These are phyloP conservation scores for Uropsilus gracilis DNA, from an alignment of 2,113 vertebrate genomes.

Conservation along the genomic window DNA sequence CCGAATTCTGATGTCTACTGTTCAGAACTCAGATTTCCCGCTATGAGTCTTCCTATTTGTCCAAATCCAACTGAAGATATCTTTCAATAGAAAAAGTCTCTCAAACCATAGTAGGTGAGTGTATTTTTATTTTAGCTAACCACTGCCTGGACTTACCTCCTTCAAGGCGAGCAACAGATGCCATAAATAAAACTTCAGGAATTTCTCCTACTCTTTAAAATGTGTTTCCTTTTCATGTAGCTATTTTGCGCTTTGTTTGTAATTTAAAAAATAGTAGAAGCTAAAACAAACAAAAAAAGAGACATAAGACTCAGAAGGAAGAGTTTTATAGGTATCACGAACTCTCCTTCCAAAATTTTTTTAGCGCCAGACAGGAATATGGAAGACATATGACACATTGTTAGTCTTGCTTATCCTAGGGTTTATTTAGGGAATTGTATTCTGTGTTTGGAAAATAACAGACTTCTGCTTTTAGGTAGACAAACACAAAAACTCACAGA, in stretches of 20 bases:
- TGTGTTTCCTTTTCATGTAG: slow-evolving; percentile 7
- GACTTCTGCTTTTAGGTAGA: slow-evolving; percentile 73
- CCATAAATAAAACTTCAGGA: slow-evolving; percentile 37
- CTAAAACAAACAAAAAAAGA: slow-evolving; percentile 50
- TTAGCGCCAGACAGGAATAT: slow-evolving; percentile 41
- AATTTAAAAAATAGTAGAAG: slow-evolving; percentile 48
- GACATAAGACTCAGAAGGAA: background rate
- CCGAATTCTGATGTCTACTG: slow-evolving; percentile 30
- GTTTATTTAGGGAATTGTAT: slow-evolving; percentile 69
- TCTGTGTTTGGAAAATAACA: slow-evolving; percentile 72
- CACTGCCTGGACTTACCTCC: background rate
- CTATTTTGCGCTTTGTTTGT: background rate
- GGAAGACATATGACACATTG: slow-evolving; percentile 56
- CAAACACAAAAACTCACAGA: slow-evolving; percentile 60
- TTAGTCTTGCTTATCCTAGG: slow-evolving; percentile 74
- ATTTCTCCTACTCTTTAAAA: slow-evolving; percentile 44
- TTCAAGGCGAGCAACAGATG: slow-evolving; percentile 11
- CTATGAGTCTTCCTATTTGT: no score
- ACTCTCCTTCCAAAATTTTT: slow-evolving; percentile 41
- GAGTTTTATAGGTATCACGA: slow-evolving; percentile 22
- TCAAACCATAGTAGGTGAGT: background rate
- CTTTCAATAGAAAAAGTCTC: slow-evolving; percentile 35
- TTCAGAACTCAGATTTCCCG: slow-evolving; percentile 8
- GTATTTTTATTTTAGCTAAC: slow-evolving; percentile 16
- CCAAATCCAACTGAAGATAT: background rate